phyloP scores from a whole-genome alignment of 2,888 invertebrate species.

The Caenorhabditis virilis region DNA sequence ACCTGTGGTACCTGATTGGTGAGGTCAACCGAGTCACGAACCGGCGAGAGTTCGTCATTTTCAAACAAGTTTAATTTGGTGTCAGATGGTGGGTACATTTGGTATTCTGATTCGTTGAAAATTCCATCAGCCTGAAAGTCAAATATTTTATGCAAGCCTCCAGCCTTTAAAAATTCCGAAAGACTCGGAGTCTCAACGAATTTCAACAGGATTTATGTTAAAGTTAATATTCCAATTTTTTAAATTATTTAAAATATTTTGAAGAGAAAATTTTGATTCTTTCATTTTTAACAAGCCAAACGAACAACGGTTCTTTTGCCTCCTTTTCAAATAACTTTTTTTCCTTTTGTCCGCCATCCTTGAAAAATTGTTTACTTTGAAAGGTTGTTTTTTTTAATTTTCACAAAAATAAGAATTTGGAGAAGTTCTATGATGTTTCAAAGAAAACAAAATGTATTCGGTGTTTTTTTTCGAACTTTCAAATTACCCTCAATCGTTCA shows the following conservation, averaged over 20 bases:
- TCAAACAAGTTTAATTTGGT: slow-evolving; percentile 29
- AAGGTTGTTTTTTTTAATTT: neutral
- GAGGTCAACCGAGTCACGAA: slow-evolving; percentile 36
- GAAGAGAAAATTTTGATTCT: neutral
- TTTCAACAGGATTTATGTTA: too few species aligned
- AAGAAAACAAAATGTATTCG: too few species aligned
- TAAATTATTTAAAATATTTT: too few species aligned
- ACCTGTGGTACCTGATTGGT: slow-evolving; percentile 46
- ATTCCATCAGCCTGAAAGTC: slow-evolving; percentile 47
- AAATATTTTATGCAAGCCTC: too few species aligned
- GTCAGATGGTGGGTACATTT: slow-evolving; percentile 49
- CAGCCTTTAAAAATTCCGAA: too few species aligned
- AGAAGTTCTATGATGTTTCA: too few species aligned
- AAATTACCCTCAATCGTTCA: slow-evolving; percentile 71
- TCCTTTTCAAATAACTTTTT: too few species aligned
- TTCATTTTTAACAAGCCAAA: too few species aligned
- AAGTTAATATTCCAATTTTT: too few species aligned
- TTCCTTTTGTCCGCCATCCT: too few species aligned
- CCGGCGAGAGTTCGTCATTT: slow-evolving; percentile 32
- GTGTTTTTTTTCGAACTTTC: neutral
- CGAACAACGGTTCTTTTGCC: too few species aligned
- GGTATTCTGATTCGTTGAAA: slow-evolving; percentile 55
- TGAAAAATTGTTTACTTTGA: neutral
- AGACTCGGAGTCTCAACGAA: too few species aligned
- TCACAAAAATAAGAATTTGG: neutral